Evolutionary conservation across 2,113 vertebrate species (phyloP), one percentile per base, ranked within the genome.

Genomic region (Podilymbus podiceps): DNA sequence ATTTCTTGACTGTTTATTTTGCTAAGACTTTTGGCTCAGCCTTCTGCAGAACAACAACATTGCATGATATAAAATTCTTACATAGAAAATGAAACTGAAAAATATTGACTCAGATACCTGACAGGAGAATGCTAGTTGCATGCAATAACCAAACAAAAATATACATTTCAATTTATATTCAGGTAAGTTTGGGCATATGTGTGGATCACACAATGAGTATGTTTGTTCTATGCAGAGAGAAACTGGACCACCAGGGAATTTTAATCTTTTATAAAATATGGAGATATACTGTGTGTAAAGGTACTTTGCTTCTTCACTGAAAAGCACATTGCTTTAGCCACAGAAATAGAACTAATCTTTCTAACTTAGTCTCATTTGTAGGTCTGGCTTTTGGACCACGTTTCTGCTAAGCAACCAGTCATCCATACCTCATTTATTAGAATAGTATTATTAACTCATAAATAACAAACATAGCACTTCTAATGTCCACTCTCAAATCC

Each of bases 151-250:
- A 84, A 69, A 74, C 8, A 73, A 77, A 73, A 78, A 38, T 3
- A 6, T 24, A 50, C 3, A 4, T 64, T 91, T 95, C 8, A 8
- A 87, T 90, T 93, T 76, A 91, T 87, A 78, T 91, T 95, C 71
- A 88, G 53, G 84, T 90, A 96, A 88, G 52, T 77, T 91, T 58
- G n/a, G 53, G 72, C 71, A 88, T 28, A 69, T 1, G 3, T 63
- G 69, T 69, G 72, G 87, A 79, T 64, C 85, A 85, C 85, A 95
- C 91, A 92, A 58, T 95, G 69, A 49, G 4, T 71, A 35, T 87
- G 44, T 95, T 96, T 97, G 94, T 93, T 95, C 68, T 88, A 30
- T 55, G 40, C 55, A 52, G 52, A 92, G 30, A 78, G 72, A 95
- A 90, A 67, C 3, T 33, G 59, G 91, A 96, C 90, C 92, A 94